Base-by-base conservation (phyloP, 1,140 invertebrate genomes). In the Leptopilina clavipes region DNA sequence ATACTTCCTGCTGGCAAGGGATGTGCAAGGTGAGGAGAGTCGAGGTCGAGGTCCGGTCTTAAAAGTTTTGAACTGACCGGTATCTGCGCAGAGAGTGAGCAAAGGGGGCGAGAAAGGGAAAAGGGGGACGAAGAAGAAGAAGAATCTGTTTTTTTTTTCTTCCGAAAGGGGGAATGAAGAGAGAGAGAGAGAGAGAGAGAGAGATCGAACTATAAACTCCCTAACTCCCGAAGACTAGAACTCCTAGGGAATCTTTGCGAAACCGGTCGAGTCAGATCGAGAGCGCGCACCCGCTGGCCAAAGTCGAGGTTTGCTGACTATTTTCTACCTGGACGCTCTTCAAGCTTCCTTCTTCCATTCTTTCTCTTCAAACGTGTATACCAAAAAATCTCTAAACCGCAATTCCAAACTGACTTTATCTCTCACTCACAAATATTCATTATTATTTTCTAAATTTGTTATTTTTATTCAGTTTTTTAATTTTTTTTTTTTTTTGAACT, bases 201-300 rank as follows among this genome's bases (percentile, higher is more conserved):
- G 65, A 43, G 73, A 43, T 77, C 76, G 72, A 48, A n/a, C 70
- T 71, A 40, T 40, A 40, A 31, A 76, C 71, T 75, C 70, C 70
- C 80, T 44, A 74, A 86, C 76, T 87, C 80, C 82, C 80, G 82
- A 87, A 86, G 85, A 83, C 86, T 87, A 87, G 84, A 84, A 86
- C 84, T 85, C 85, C 87, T 88, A 88, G 87, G 82, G 86, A 88
- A 86, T 87, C 78, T 79, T 74, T 72, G 78, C 82, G 84, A 87
- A 88, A 89, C 87, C 87, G 87, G 87, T 89, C 87, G 76, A 85
- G 86, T 86, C 80, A 73, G 86, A 87, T 87, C 82, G 80, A 84
- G 84, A 87, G 86, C 86, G 87, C 86, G 86, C 86, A 88, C 86
- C 85, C 86, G 86, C 86, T 87, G 86, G 52, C 82, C 84, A 73